Evolutionary conservation across 2,113 vertebrate species (phyloP), one percentile per base, ranked within the genome.

Genomic region (Seriola rivoliana): DNA sequence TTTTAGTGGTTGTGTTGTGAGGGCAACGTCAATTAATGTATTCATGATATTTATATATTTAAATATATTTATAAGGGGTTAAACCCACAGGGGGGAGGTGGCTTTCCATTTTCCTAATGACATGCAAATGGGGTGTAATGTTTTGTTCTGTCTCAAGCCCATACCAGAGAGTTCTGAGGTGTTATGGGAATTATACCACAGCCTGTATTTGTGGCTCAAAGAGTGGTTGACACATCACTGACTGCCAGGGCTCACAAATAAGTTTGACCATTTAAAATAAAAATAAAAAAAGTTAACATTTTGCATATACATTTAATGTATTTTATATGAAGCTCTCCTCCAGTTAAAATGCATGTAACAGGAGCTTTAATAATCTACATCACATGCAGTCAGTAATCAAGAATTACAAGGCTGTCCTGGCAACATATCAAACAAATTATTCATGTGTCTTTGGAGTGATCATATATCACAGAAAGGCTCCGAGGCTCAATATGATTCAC

Each of bases 31-130:
- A 91, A 94, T 95, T 93, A 92, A 95, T 93, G 89, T 94, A 95
- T 95, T 95, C 94, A 95, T 95, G 92, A 95, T 93, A 95, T 95
- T 95, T 95, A 95, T 95, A 93, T 95, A 95, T 95, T 95, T 95
- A 95, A 95, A 96, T 95, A 95, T 95, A 95, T 95, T 95, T 95
- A 95, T 95, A 93, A 94, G 93, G 85, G 84, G 87, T 92, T 90
- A 93, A 92, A 92, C 87, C 95, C 94, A 91, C 82, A 89, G 92
- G 93, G 90, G 29, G 92, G 91, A 85, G 87, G 86, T 69, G 87
- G 85, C 74, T 84, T 80, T 82, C 85, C 75, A 88, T 92, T 89
- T 91, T 93, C 79, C 85, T 95, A 95, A 96, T 95, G 90, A 95
- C 79, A 95, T 96, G 95, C 93, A 95, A 95, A 95, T 95, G 82